These are phyloP conservation scores for Bombyx huttoni DNA, from an alignment of 2,888 invertebrate species.

Conservation along the genomic window DNA sequence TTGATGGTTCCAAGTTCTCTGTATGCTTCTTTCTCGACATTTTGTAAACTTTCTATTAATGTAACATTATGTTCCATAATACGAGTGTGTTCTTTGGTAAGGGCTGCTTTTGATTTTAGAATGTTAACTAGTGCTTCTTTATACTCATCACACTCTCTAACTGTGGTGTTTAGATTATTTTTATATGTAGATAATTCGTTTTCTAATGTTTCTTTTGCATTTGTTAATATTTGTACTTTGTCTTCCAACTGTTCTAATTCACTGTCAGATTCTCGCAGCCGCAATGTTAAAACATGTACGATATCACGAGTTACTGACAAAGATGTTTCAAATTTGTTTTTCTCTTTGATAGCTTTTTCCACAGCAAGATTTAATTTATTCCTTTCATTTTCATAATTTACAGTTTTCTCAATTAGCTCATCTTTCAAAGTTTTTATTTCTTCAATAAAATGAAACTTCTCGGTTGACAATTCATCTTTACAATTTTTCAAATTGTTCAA, in stretches of 20 bases:
- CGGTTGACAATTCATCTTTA: conserved; percentile 30
- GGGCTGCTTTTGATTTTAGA: conserved; percentile 55
- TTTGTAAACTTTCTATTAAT: conserved; percentile 58
- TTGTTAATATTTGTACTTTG: conserved; percentile 39
- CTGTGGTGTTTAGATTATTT: conserved; percentile 39
- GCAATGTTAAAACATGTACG: conserved; percentile 70
- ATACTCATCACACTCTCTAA: conserved; percentile 57
- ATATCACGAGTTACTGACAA: conserved; percentile 71
- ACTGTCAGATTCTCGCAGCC: conserved; percentile 72
- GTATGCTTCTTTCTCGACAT: conserved; percentile 61
- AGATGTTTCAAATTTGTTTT: conserved; percentile 72
- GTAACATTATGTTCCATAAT: conserved; percentile 66
- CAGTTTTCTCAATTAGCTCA: conserved; percentile 39
- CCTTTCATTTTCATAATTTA: conserved; percentile 54
- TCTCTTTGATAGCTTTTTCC: conserved; percentile 58
- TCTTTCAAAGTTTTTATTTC: conserved; percentile 45
- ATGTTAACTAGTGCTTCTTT: conserved; percentile 62
- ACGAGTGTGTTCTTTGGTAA: conserved; percentile 56
- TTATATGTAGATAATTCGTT: conserved; percentile 44
- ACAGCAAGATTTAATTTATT: conserved; percentile 55
- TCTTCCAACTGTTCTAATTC: conserved; percentile 70
- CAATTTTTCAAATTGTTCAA: conserved; percentile 34
- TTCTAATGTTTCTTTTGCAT: conserved; percentile 44
- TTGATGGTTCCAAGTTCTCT: conserved; percentile 59
- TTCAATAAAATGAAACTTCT: conserved; percentile 28